phyloP scores from a whole-genome alignment of 2,888 invertebrate genomes.

The Calameuta pallipes region DNA sequence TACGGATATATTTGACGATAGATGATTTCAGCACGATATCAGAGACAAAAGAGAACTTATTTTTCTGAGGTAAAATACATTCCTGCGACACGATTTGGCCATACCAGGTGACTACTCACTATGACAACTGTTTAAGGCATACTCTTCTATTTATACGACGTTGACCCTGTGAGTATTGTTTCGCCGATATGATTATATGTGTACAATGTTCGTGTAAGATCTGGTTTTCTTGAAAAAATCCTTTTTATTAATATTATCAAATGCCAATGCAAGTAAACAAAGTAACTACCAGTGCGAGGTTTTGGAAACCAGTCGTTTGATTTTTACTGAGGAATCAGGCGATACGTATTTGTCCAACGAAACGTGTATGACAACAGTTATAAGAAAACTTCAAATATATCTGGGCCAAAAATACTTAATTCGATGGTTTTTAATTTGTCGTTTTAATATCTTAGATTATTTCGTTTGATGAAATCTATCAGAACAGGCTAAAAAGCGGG shows the following conservation, averaged over 20 bases:
- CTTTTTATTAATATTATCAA: background rate
- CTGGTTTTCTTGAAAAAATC: background rate
- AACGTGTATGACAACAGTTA: slow-evolving; percentile 3
- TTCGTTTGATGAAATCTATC: background rate
- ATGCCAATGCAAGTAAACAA: background rate
- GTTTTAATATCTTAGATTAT: background rate
- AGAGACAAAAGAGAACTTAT: slow-evolving; percentile 35
- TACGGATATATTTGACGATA: slow-evolving; percentile 32
- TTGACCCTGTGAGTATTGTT: slow-evolving; percentile 1
- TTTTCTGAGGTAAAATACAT: slow-evolving; percentile 55
- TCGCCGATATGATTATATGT: slow-evolving; percentile 1
- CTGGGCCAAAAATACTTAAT: slow-evolving; percentile 9
- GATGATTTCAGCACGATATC: slow-evolving; percentile 25
- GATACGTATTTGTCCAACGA: slow-evolving; percentile 4
- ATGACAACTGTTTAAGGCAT: slow-evolving; percentile 18
- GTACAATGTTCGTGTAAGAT: background rate
- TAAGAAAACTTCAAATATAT: slow-evolving; percentile 7
- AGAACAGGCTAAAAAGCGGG: background rate
- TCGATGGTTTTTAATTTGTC: slow-evolving; percentile 6
- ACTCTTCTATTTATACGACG: slow-evolving; percentile 12
- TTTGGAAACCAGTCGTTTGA: background rate
- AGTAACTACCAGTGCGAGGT: background rate
- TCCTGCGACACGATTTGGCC: slow-evolving; percentile 44
- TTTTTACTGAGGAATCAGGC: background rate
- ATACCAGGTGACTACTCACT: slow-evolving; percentile 19